Conservation (phyloP, 1,140 invertebrate genomes). For the Venturia canescens region DNA sequence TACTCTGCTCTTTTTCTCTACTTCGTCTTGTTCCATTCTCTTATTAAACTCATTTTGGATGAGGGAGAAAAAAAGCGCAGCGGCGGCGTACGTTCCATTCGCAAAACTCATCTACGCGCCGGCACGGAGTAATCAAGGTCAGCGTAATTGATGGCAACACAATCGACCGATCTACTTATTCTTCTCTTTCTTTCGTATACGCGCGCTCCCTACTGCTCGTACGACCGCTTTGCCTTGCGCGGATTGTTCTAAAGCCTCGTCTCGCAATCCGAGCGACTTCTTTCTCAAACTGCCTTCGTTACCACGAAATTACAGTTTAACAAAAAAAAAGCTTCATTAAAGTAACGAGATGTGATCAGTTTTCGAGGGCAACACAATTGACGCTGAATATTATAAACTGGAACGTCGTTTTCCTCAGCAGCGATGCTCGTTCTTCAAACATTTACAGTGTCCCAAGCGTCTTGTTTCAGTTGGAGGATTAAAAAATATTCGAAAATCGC, state of each 20-base stretch:
- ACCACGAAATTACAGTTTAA: background rate
- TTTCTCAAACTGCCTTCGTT: conserved; percentile 18
- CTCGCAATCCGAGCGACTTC: background rate
- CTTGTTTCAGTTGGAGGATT: too few species aligned
- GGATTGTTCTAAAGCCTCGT: background rate
- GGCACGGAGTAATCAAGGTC: conserved; percentile 50
- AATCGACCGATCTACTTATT: conserved; percentile 29
- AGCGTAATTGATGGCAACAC: conserved; percentile 49
- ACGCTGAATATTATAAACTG: background rate
- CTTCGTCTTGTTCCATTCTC: background rate
- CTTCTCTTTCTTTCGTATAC: background rate
- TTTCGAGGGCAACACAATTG: background rate
- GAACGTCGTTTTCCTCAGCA: background rate
- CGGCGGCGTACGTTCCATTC: background rate
- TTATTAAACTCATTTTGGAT: too few species aligned
- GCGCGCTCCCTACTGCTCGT: background rate
- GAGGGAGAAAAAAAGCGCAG: too few species aligned
- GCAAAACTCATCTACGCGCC: background rate
- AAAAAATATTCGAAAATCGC: too few species aligned
- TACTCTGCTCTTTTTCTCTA: background rate
- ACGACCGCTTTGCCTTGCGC: background rate
- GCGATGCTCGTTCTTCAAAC: background rate
- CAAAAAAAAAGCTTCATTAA: too few species aligned
- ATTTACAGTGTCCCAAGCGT: too few species aligned
- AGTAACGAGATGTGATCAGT: background rate